Percentiles rank a stretch among this genome's conserved stretches.
These are phyloP conservation scores for Onychomys arenicola DNA, from an alignment of 2,797 vertebrate genomes.

Conservation along the genomic window DNA sequence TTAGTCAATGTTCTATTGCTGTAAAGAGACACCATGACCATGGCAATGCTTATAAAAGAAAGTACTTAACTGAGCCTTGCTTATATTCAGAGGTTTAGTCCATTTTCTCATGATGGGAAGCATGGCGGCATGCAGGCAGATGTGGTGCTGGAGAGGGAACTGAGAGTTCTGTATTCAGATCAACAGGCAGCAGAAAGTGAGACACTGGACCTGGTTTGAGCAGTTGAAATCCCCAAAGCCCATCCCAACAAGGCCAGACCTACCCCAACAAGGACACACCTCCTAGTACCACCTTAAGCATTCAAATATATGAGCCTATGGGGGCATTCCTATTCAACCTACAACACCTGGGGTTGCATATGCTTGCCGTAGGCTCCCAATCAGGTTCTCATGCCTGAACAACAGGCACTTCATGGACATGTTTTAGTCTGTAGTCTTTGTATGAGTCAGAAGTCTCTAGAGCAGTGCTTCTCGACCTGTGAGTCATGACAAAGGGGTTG, in stretches of 20 bases:
- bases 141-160: neutral
- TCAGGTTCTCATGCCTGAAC: neutral
- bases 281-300: neutral
- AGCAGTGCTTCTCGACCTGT: neutral
- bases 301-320: neutral
- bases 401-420: neutral
- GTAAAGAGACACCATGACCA: neutral
- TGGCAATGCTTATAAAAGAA: neutral
- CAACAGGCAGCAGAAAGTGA: neutral
- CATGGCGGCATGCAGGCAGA: neutral
- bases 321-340: neutral
- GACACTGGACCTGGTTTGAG: neutral
- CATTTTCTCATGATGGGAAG: neutral
- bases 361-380: neutral
- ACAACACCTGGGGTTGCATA: neutral
- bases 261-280: neutral
- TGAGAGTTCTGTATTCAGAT: neutral
- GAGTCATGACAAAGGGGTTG: neutral
- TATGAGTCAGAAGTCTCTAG: neutral
- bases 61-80: neutral
- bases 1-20: neutral
- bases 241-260: neutral
- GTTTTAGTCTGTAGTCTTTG: neutral
- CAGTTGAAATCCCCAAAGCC: neutral
- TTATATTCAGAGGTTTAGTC: neutral